Evolutionary conservation across 2,113 vertebrate genomes (phyloP).

Genomic region (Oryzias javanicus): DNA sequence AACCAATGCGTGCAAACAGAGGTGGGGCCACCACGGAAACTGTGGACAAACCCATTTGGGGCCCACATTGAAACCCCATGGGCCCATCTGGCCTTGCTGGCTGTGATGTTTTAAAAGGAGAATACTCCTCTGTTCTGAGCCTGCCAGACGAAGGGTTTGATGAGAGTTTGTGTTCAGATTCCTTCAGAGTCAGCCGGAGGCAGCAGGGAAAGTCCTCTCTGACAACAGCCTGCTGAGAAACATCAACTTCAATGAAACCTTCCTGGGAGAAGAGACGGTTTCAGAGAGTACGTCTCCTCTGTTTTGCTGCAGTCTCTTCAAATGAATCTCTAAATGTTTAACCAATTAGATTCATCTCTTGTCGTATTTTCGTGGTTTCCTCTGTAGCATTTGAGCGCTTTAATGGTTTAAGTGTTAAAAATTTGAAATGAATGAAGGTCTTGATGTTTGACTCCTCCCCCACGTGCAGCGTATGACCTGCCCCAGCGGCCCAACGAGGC

Average conservation of each 20-base stretch:
- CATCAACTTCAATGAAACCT: slow-evolving; percentile 84
- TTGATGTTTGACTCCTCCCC: neutral
- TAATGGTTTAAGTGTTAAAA: too few species aligned
- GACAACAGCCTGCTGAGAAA: slow-evolving; percentile 81
- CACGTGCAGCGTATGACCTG: slow-evolving; percentile 81
- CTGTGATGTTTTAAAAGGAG: neutral
- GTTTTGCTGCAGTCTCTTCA: neutral
- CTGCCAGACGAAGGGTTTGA: too few species aligned
- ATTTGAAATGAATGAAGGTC: too few species aligned
- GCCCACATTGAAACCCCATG: too few species aligned
- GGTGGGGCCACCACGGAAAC: too few species aligned
- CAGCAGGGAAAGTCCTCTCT: slow-evolving; percentile 75
- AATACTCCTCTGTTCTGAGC: neutral
- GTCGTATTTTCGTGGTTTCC: too few species aligned
- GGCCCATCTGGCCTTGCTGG: too few species aligned
- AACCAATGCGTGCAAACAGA: too few species aligned
- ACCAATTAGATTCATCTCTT: too few species aligned
- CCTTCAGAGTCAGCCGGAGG: slow-evolving; percentile 73
- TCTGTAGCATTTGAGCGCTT: too few species aligned
- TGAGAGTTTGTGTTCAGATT: slow-evolving; percentile 57
- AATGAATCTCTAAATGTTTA: neutral
- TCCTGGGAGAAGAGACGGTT: slow-evolving; percentile 84
- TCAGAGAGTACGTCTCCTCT: slow-evolving; percentile 79
- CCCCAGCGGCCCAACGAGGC: slow-evolving; percentile 83
- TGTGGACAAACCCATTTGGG: too few species aligned